Evolutionary conservation across 2,113 vertebrate genomes (phyloP).

Genomic region (Trichomycterus rosablanca): DNA sequence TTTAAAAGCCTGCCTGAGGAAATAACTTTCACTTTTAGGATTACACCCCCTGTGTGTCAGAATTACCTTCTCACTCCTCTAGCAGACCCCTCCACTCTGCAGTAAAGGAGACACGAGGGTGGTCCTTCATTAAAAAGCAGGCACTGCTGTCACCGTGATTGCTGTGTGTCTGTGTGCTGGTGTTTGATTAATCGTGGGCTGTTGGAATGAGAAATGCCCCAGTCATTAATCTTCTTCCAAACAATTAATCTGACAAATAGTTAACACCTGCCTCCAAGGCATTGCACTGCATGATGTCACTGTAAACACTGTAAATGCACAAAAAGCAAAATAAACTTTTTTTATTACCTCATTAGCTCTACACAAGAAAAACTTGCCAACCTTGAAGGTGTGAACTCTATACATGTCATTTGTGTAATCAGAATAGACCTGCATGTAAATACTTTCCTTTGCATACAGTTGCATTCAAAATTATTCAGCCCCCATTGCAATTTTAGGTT

Average conservation of each 20-base stretch:
- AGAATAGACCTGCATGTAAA: no score
- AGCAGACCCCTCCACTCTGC: slow-evolving; percentile 1
- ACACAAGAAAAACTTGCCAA: no score
- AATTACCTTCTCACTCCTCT: not conserved
- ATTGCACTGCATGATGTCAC: not conserved
- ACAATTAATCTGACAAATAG: slow-evolving; percentile 36
- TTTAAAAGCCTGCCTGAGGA: slow-evolving; percentile 18
- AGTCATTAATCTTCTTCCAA: slow-evolving; percentile 42
- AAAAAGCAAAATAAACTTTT: no score
- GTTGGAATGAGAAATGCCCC: slow-evolving; percentile 29
- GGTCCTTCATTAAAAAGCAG: slow-evolving; percentile 9
- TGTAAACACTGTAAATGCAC: slow-evolving; percentile 4
- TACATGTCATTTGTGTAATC: no score
- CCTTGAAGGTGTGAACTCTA: no score
- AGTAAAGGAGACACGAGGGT: slow-evolving; percentile 1
- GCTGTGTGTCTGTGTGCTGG: slow-evolving; percentile 12
- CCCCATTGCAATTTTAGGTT: no score
- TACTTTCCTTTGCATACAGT: no score
- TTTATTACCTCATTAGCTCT: no score
- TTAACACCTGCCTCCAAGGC: slow-evolving; percentile 30
- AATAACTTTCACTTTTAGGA: not conserved
- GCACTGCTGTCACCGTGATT: not conserved
- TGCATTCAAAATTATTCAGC: no score
- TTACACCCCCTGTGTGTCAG: slow-evolving; percentile 22
- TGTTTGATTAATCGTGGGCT: slow-evolving; percentile 17